Base-by-base conservation (phyloP, 2,797 vertebrate species). In the Arrhamphus sclerolepis region DNA sequence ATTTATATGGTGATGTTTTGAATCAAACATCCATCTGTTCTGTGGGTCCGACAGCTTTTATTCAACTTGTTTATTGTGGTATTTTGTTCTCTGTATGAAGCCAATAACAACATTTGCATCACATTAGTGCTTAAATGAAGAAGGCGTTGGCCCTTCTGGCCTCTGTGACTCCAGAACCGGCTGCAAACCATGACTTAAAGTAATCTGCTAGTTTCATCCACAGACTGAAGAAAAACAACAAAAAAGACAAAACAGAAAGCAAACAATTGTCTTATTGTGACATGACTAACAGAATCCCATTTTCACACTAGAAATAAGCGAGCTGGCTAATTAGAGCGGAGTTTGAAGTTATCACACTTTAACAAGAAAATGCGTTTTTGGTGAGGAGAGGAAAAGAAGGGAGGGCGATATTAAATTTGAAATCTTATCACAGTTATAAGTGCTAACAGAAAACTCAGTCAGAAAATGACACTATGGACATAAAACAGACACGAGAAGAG, bases 251-350 rank as follows among this genome's bases (percentile, higher is more conserved):
- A n/a, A n/a, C n/a, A n/a, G n/a, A n/a, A n/a, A n/a, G 6, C 24
- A 38, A 28, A 28, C 47, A 38, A 10, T 41, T 68, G 24, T 57
- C 47, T 62, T 19, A 43, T 13, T 17, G 14, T 56, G 51, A 64
- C 19, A 21, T 51, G 26, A 66, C 61, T 58, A 64, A 57, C 26
- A 44, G 20, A 75, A 71, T 68, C 43, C 56, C 29, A 50, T 57
- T 72, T 63, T 56, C 40, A 68, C 47, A 48, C 31, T 4, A 40
- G 29, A 58, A 48, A 76, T 74, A 71, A 62, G 42, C 48, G 46
- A 67, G 44, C 56, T 7, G 2, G 38, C 49, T 64, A 75, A 78
- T 75, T 63, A 56, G 42, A 64, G 52, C 5, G 0, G 31, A 68
- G 50, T 55, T 31, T 56, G 49, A 55, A 52, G 54, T 62, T 55